These are phyloP conservation scores for Caenorhabditis sp. DNA, from an alignment of 2,888 invertebrate genomes.

Conservation along the genomic window DNA sequence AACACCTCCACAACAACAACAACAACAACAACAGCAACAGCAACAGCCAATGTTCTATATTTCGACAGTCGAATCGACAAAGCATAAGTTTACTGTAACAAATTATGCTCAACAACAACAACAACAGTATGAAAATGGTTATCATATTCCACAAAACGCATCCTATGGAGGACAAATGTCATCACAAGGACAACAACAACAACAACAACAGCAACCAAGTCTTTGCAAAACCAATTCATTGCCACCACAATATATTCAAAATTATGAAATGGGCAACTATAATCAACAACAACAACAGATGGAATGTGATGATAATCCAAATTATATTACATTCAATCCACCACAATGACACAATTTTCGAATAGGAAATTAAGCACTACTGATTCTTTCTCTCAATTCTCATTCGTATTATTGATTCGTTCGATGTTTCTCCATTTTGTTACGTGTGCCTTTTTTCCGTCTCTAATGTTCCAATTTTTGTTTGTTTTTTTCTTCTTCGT, in stretches of 20 bases:
- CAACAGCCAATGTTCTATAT: constrained; percentile 60
- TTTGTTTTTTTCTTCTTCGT: too few relatives aligned
- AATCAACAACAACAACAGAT: constrained; percentile 25
- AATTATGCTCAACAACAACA: constrained; percentile 12
- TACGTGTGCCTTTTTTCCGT: not conserved
- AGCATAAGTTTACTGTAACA: constrained; percentile 63
- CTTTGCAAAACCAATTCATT: constrained; percentile 49
- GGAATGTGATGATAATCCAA: constrained; percentile 35
- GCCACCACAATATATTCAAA: constrained; percentile 45
- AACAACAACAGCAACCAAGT: constrained; percentile 31
- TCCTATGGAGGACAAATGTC: constrained; percentile 21
- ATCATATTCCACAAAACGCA: constrained; percentile 11
- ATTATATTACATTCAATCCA: constrained; percentile 36
- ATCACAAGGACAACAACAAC: constrained; percentile 13
- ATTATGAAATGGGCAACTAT: constrained; percentile 18
- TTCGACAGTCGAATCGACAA: constrained; percentile 52
- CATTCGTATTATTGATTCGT: not conserved
- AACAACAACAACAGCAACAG: too few relatives aligned
- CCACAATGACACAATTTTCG: constrained; percentile 10
- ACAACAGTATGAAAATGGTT: not conserved
- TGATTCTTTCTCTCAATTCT: not conserved
- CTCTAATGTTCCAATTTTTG: too few relatives aligned
- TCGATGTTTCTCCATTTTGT: not conserved
- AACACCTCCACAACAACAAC: constrained; percentile 13
- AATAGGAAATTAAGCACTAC: not conserved